phyloP scores from a whole-genome alignment of 2,888 invertebrate species.

The Xanthostigma xanthostigma region DNA sequence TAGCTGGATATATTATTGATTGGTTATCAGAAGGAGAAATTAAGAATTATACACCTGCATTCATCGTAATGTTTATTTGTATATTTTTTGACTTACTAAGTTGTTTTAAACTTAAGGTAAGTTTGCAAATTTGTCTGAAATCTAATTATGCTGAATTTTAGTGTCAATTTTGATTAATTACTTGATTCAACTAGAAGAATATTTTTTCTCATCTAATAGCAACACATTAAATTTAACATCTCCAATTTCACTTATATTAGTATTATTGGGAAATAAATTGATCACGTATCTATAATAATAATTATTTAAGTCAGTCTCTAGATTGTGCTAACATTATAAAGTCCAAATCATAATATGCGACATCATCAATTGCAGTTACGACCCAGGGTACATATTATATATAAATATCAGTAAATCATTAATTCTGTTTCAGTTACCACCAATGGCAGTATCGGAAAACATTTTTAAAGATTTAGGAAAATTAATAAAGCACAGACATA shows the following conservation, averaged over 20 bases:
- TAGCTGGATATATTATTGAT: conserved; percentile 56
- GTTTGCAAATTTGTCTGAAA: conserved; percentile 7
- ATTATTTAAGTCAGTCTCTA: no score
- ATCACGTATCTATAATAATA: no score
- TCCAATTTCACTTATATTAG: no score
- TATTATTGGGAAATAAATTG: no score
- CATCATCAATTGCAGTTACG: no score
- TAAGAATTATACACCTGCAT: conserved; percentile 59
- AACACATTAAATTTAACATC: no score
- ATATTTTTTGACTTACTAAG: conserved; percentile 49
- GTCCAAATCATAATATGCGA: no score
- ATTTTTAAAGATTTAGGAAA: conserved; percentile 49
- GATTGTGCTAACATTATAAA: no score
- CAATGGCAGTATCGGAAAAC: conserved; percentile 47
- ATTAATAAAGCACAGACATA: conserved; percentile 45
- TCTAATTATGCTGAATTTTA: background rate
- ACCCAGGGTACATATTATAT: no score
- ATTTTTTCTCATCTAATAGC: no score
- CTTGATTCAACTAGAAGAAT: background rate
- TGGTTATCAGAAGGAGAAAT: conserved; percentile 38
- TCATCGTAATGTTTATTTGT: conserved; percentile 47
- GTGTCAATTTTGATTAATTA: background rate
- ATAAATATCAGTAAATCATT: no score
- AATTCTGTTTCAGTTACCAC: conserved; percentile 45
- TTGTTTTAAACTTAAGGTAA: conserved; percentile 46